Conservation (phyloP, 2,797 vertebrate species). For the Acanthornis magna region DNA sequence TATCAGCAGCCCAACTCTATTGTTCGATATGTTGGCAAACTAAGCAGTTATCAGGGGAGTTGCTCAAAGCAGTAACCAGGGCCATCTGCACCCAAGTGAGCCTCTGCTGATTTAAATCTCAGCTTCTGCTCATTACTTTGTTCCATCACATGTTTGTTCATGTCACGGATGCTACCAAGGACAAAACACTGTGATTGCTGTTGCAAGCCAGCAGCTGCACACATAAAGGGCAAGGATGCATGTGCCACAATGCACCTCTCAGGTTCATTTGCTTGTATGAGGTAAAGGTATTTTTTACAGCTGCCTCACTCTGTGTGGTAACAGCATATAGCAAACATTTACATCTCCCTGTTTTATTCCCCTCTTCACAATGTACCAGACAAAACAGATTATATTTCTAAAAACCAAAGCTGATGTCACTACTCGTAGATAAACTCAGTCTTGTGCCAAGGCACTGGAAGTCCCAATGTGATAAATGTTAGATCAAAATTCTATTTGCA, state of each 20-base stretch:
- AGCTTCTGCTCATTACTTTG: neutral
- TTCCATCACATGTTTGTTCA: neutral
- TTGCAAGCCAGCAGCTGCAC: constrained; percentile 36
- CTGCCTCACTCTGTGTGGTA: neutral
- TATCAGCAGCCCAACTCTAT: constrained; percentile 52
- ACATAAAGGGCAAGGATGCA: neutral
- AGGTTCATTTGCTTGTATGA: constrained; percentile 1
- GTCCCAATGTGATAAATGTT: neutral
- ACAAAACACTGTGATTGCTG: neutral
- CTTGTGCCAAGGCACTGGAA: neutral
- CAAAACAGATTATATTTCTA: constrained; percentile 6
- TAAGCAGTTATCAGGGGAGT: neutral
- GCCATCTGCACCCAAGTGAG: neutral
- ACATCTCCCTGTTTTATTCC: neutral
- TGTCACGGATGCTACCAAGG: constrained; percentile 41
- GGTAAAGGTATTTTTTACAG: neutral
- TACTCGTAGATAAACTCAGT: neutral
- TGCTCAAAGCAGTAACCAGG: neutral
- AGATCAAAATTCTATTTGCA: neutral
- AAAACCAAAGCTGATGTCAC: neutral
- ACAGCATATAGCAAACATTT: neutral
- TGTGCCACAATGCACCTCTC: neutral
- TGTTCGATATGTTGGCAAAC: neutral
- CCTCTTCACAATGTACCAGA: neutral
- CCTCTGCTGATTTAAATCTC: neutral